A percentile compares a stretch with the other conserved stretches of the same genome.
Conservation (phyloP, 1,140 invertebrate species). For the Aleiodes sp. region DNA sequence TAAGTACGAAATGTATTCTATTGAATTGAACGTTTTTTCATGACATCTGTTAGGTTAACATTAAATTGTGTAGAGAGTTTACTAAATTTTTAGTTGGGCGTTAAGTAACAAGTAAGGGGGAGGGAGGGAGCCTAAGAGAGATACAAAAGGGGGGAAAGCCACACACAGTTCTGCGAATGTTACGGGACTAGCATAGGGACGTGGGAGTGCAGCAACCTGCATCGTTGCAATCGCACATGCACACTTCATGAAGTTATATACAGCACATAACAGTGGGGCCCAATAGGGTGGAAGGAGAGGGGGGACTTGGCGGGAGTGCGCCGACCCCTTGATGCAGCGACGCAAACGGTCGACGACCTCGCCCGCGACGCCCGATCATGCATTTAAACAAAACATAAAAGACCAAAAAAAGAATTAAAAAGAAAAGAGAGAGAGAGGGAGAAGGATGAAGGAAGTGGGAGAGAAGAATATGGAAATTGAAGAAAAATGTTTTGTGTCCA, state of each 20-base stretch:
- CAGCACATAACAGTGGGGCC: slow-evolving; percentile 9
- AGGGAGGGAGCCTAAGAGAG: neutral
- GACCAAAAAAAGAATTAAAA: slow-evolving; percentile 23
- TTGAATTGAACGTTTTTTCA: too few species aligned
- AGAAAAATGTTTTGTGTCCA: neutral
- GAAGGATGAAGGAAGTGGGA: neutral
- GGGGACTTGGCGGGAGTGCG: slow-evolving; percentile 52
- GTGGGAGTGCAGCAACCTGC: slow-evolving; percentile 61
- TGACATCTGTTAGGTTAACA: too few species aligned
- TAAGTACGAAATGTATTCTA: too few species aligned
- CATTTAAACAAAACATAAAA: slow-evolving; percentile 42
- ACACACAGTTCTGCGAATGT: slow-evolving; percentile 61
- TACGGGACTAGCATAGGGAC: slow-evolving; percentile 65
- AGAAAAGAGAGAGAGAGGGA: slow-evolving; percentile 19
- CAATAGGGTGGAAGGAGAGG: neutral
- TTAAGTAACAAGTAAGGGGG: neutral
- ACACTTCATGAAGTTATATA: slow-evolving; percentile 37
- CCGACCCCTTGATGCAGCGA: slow-evolving; percentile 54
- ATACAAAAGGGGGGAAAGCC: slow-evolving; percentile 28
- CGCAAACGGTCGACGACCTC: slow-evolving; percentile 57
- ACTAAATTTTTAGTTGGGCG: too few species aligned
- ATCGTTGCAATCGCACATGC: slow-evolving; percentile 36
- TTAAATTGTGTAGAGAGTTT: too few species aligned
- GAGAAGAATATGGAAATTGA: neutral
- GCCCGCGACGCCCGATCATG: slow-evolving; percentile 18